Conservation (phyloP, 2,797 vertebrate species). For the Phataginus tetradactyla region DNA sequence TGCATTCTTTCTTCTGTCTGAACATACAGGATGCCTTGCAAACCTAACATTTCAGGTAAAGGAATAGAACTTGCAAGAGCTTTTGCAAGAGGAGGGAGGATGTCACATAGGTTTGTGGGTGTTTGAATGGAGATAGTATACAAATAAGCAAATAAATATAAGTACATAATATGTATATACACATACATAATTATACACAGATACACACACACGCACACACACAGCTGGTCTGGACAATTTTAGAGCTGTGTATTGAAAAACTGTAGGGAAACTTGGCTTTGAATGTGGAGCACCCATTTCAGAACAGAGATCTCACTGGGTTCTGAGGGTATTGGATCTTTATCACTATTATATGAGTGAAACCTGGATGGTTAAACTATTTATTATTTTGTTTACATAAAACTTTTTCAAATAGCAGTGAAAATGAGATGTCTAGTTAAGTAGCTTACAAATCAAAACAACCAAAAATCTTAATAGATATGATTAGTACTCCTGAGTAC, state of each 20-base stretch:
- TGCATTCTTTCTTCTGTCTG: neutral
- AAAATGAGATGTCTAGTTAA: neutral
- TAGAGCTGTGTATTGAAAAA: neutral
- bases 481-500: neutral
- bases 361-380: neutral
- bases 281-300: neutral
- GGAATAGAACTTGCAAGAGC: neutral
- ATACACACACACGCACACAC: neutral
- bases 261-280: neutral
- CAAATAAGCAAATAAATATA: neutral
- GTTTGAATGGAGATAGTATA: neutral
- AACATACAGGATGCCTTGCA: neutral
- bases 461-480: neutral
- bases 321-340: neutral
- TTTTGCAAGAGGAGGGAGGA: neutral
- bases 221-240: neutral
- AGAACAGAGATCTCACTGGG: neutral
- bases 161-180: neutral
- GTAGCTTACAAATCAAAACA: conserved; percentile 1
- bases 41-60: neutral
- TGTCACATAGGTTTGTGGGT: neutral
- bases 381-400: neutral
- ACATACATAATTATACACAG: neutral
- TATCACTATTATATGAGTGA: neutral
- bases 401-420: neutral